These are phyloP conservation scores for Conus ventricosus DNA, from an alignment of 1,140 invertebrate species.

Conservation along the genomic window DNA sequence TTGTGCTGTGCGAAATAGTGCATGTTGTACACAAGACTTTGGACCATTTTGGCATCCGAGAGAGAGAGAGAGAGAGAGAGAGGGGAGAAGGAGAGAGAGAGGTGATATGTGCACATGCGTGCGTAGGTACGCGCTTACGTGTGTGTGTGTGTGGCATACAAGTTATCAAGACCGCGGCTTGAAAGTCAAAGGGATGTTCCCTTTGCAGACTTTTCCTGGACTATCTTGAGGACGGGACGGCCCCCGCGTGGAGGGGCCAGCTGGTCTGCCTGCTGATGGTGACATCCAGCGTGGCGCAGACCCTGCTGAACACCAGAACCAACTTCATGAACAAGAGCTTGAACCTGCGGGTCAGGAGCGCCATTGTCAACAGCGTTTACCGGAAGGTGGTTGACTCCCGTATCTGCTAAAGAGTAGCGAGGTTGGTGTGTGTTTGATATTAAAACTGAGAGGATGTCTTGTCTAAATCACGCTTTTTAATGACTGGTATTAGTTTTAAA, in stretches of 20 bases:
- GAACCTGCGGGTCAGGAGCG: not conserved
- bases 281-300: not conserved
- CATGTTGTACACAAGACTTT: too few species aligned
- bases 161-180: too few species aligned
- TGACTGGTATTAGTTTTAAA: not conserved
- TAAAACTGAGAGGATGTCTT: not conserved
- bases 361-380: constrained; percentile 3
- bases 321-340: not conserved
- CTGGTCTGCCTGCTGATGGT: not conserved
- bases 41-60: too few species aligned
- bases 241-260: not conserved
- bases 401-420: not conserved
- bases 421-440: not conserved
- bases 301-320: not conserved
- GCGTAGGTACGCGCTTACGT: too few species aligned
- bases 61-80: too few species aligned
- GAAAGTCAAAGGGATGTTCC: not conserved
- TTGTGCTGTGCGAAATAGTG: too few species aligned
- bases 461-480: not conserved
- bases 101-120: too few species aligned
- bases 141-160: too few species aligned
- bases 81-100: too few species aligned
- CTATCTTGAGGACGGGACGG: not conserved
- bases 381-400: not conserved
- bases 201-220: not conserved